These are phyloP conservation scores for Apamea epomidion DNA, from an alignment of 2,888 invertebrate genomes.

Conservation along the genomic window DNA sequence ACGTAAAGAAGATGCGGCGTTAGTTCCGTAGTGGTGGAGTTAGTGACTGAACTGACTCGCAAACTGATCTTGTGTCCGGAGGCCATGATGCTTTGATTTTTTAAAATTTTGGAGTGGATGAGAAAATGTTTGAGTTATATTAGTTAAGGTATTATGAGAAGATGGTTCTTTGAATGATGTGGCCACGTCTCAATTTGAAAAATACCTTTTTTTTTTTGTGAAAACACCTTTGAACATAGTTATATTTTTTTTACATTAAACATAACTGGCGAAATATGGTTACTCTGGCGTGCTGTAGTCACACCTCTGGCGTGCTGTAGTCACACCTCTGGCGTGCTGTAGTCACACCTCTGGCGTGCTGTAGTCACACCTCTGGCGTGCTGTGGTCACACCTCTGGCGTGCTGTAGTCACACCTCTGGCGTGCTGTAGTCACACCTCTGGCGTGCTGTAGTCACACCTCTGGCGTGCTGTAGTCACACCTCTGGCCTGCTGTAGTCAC, in stretches of 20 bases:
- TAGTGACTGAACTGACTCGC: neutral
- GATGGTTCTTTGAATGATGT: neutral
- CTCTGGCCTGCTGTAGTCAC: no score
- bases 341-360: no score
- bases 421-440: no score
- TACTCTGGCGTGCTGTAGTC: neutral
- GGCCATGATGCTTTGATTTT: slow-evolving; percentile 9
- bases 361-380: no score
- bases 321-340: no score
- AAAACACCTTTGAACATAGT: no score
- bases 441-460: neutral
- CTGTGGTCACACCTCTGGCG: no score
- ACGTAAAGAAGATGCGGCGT: neutral
- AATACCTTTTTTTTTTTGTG: neutral
- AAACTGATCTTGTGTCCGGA: slow-evolving; percentile 2
- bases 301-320: no score
- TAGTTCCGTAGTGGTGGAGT: neutral
- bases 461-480: no score
- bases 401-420: no score
- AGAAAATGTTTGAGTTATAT: neutral
- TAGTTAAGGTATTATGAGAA: neutral
- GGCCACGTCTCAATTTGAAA: neutral
- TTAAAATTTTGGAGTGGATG: slow-evolving; percentile 18
- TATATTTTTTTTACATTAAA: neutral
- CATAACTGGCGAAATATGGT: neutral